Conservation (phyloP, 2,888 invertebrate genomes). For the Drosophila hamatofila region DNA sequence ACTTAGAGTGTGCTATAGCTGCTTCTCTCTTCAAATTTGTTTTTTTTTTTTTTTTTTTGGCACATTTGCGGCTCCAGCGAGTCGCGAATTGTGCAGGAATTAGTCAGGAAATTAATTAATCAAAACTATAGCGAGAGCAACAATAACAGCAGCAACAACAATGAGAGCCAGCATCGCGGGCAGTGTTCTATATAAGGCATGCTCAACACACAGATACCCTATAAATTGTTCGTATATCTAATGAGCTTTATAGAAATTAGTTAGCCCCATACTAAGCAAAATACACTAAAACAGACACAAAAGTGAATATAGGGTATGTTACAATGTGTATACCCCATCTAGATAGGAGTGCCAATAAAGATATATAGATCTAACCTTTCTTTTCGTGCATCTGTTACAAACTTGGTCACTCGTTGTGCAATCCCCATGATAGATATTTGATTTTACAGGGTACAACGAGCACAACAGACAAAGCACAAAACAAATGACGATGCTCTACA, state of each 20-base stretch:
- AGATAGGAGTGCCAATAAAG: too few relatives aligned
- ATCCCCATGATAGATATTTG: neutral
- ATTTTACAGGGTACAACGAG: constrained; percentile 20
- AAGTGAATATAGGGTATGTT: neutral
- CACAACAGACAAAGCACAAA: constrained; percentile 26
- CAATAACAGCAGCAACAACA: constrained; percentile 35
- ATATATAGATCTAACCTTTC: neutral
- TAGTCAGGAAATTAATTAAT: constrained; percentile 80
- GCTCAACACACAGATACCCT: constrained; percentile 13
- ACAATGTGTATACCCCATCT: neutral
- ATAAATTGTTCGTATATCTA: neutral
- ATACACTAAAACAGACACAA: neutral
- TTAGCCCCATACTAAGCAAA: neutral
- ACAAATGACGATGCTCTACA: constrained; percentile 62
- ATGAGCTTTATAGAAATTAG: neutral
- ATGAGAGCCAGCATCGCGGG: constrained; percentile 43
- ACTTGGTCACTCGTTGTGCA: neutral
- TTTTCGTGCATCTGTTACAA: neutral
- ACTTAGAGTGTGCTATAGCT: neutral
- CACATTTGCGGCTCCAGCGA: constrained; percentile 73
- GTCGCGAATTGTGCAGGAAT: constrained; percentile 76
- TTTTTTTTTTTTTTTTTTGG: constrained; percentile 63
- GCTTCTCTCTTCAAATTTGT: constrained; percentile 21
- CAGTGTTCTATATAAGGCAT: constrained; percentile 6
- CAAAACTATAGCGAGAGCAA: constrained; percentile 68